These are phyloP conservation scores for Meriones unguiculatus DNA, from an alignment of 2,113 vertebrate genomes.

Conservation along the genomic window DNA sequence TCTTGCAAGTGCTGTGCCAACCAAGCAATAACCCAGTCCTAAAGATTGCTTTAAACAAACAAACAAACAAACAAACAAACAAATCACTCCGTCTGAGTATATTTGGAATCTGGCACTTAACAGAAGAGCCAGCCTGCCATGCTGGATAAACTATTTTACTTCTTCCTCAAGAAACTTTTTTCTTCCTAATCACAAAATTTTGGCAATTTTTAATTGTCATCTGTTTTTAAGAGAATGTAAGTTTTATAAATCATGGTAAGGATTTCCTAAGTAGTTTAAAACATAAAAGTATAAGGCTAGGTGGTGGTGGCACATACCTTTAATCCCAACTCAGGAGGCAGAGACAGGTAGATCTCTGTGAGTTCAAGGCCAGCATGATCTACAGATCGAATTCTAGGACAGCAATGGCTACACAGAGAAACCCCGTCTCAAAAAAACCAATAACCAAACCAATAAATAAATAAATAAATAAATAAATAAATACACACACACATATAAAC, in stretches of 20 bases:
- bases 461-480: too few species aligned
- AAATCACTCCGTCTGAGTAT: neutral
- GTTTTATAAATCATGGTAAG: conserved; percentile 28
- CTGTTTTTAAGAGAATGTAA: neutral
- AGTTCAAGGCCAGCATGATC: neutral
- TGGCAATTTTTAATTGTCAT: conserved; percentile 41
- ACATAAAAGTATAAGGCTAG: neutral
- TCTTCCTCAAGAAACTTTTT: neutral
- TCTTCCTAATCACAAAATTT: conserved; percentile 57
- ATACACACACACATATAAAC: too few species aligned
- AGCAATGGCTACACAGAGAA: neutral
- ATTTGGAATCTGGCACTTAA: conserved; percentile 30
- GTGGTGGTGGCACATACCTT: neutral
- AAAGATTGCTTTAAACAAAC: neutral
- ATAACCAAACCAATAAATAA: neutral
- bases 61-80: neutral
- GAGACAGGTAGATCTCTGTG: neutral
- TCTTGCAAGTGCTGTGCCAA: neutral
- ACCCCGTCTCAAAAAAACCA: neutral
- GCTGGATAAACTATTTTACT: conserved; percentile 42
- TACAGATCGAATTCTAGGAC: neutral
- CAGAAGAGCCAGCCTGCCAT: neutral
- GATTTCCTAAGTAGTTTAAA: conserved; percentile 32
- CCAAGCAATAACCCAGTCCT: neutral
- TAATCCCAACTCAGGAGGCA: neutral